Base-by-base conservation (phyloP, 2,113 vertebrate species). In the Triplophysa siluroides region DNA sequence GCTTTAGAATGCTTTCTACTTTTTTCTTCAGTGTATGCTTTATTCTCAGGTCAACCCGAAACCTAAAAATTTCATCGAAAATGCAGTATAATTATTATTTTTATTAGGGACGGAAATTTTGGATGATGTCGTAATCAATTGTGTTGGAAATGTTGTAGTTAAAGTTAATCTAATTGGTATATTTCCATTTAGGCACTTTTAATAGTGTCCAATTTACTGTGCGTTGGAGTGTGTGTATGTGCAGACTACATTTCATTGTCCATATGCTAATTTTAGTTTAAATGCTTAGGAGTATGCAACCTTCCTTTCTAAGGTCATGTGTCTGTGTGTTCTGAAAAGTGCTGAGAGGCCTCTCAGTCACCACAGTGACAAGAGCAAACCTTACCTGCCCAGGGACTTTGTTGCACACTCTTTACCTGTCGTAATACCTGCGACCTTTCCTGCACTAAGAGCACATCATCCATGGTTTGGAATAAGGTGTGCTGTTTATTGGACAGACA, bases 381-480 rank as follows among this genome's bases (percentile, higher is more conserved):
- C 65, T 52, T 47, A 9, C 67, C 13, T 2, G 1, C 67, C 85
- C 67, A 67, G 81, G 66, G 76, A 82, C 64, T 19, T 66, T 7
- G 52, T 41, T 38, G 50, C 72, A 80, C 69, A 23, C 54, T 62
- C 78, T 80, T 83, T 76, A 73, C 76, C 80, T 68, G 38, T 63
- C 41, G 21, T 77, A 78, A 83, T 83, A 81, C 72, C 43, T 72
- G 65, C 63, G 26, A 79, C 76, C 82, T 85, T 82, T 81, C 24
- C 61, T 79, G 45, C 66, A 76, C 67, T 71, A 82, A 81, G 56
- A 81, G 62, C 62, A 56, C 50, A 80, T 79, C 81, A 83, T 66
- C n/a, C 33, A 66, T 65, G 60, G 76, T 83, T 83, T 75, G 62
- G 65, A 71, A 62, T 69, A 78, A 76, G 70, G 26, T 11, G 21